Base-by-base conservation (phyloP, 2,888 invertebrate species). In the Harpalus rufipes region DNA sequence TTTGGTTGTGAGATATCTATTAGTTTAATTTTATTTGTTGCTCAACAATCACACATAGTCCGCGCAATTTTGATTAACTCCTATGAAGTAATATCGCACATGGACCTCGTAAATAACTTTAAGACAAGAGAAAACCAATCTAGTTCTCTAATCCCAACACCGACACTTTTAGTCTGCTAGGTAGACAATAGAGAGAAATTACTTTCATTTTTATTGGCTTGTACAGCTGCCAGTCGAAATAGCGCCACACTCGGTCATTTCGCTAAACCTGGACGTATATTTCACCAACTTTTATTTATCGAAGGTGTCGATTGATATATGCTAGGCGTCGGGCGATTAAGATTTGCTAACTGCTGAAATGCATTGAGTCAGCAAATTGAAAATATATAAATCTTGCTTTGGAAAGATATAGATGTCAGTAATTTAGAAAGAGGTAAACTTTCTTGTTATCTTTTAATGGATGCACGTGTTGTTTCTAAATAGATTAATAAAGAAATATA, bases 101-200 rank as follows among this genome's bases (percentile, higher is more conserved):
- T 79, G 79, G 79, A 39, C 39, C 58, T 79, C 79, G 59, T 59
- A 79, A 79, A 79, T 79, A 59, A 61, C 59, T 16, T n/a, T 25
- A 21, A 16, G 61, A 79, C 78, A 78, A 59, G 79, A 79, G 79
- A 79, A 79, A 79, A 74, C 79, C 79, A 79, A 79, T 79, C 79
- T 79, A 79, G 79, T 79, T 61, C 59, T 61, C 25, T 61, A 79
- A 61, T 79, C 61, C 79, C 16, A 79, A 78, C 21, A 68, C 68
- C 68, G 68, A 68, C 68, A 39, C 68, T 32, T 32, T 25, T 25
- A 25, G 25, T 25, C 25, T 32, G 32, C 32, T 25, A 6, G 18
- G 72, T 74, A 79, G 61, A 79, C 79, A 79, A 79, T 79, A 61
- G 79, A 79, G 79, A 61, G 79, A 79, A 61, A 79, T 79, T 79